These are phyloP conservation scores for Eupleurogrammus muticus DNA, from an alignment of 2,797 vertebrate genomes.

Conservation along the genomic window DNA sequence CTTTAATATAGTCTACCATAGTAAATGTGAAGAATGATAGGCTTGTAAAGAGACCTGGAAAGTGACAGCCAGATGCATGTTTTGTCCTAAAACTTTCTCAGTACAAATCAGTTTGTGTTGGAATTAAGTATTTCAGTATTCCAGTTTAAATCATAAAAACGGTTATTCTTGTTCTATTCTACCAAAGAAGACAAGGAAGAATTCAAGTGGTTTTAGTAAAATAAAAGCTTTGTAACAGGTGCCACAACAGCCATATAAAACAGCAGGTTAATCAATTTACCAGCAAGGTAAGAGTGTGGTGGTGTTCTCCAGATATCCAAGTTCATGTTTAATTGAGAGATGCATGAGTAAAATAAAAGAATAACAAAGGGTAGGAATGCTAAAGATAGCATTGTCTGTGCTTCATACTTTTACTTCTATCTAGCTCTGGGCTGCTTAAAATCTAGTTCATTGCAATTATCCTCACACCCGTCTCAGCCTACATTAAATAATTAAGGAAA, in stretches of 20 bases:
- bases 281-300: neutral
- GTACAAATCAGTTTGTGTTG: constrained; percentile 13
- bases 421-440: constrained; percentile 10
- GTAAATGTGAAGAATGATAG: constrained; percentile 46
- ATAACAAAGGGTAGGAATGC: neutral
- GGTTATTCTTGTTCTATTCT: neutral
- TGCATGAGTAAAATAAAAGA: neutral
- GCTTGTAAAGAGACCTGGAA: constrained; percentile 60
- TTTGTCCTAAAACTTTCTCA: constrained; percentile 15
- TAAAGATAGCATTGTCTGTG: neutral
- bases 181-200: neutral
- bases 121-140: neutral
- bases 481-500: constrained; percentile 42
- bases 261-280: neutral
- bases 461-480: constrained; percentile 22
- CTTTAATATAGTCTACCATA: constrained; percentile 41
- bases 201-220: neutral
- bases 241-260: constrained; percentile 1
- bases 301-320: neutral
- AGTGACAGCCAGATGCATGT: constrained; percentile 45
- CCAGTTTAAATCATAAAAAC: neutral
- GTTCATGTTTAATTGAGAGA: constrained; percentile 2
- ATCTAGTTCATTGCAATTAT: constrained; percentile 40
- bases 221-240: neutral
- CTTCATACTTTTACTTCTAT: neutral